Evolutionary conservation across 2,888 invertebrate genomes (phyloP).

Genomic region (Microctonus aethiopoides): DNA sequence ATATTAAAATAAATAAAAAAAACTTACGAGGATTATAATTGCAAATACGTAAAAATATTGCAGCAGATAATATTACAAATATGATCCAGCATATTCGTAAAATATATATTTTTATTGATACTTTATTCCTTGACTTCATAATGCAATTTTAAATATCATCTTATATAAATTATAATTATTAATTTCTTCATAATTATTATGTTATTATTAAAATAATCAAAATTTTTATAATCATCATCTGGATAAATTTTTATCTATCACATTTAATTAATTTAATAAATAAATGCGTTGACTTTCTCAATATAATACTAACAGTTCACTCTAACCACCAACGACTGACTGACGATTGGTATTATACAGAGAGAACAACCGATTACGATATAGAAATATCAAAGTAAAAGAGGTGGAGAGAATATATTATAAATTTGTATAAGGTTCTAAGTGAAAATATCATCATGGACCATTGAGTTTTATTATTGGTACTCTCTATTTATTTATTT

Average conservation of each 20-base stretch:
- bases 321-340: not conserved
- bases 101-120: constrained; percentile 40
- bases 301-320: not conserved
- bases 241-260: not conserved
- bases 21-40: constrained; percentile 63
- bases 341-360: not conserved
- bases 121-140: not conserved
- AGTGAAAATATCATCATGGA: not conserved
- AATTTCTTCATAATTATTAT: too few species aligned
- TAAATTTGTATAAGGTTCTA: not conserved
- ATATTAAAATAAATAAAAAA: not conserved
- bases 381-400: too few species aligned
- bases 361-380: not conserved
- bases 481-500: not conserved
- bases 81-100: constrained; percentile 55
- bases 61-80: constrained; percentile 58
- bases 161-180: too few species aligned
- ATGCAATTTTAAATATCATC: not conserved
- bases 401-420: not conserved
- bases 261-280: not conserved
- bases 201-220: too few species aligned
- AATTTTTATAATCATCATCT: not conserved
- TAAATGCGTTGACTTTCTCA: not conserved
- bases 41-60: constrained; percentile 61
- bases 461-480: not conserved